A percentile compares a stretch with the other conserved stretches of the same genome.
These are phyloP conservation scores for Apis laboriosa DNA, from an alignment of 1,140 invertebrate genomes.

Conservation along the genomic window DNA sequence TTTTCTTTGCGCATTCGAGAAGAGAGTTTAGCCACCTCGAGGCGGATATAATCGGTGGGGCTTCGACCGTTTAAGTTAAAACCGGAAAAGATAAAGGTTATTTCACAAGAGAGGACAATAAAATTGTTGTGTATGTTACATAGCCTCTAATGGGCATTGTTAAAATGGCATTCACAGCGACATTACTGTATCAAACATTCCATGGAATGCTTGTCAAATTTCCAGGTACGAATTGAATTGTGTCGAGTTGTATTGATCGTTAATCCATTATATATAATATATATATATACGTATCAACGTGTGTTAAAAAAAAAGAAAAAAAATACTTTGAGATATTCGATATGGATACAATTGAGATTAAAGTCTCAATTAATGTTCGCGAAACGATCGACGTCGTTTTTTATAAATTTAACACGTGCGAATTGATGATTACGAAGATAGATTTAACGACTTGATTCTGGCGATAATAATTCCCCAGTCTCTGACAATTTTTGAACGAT, in stretches of 20 bases:
- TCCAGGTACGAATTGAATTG: no score
- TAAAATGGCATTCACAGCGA: background rate
- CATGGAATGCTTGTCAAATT: background rate
- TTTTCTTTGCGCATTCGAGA: background rate
- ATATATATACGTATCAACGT: no score
- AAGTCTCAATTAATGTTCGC: no score
- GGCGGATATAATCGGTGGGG: background rate
- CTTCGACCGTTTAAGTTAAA: background rate
- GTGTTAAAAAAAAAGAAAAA: no score
- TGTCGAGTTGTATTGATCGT: background rate
- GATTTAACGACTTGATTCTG: background rate
- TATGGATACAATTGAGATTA: no score
- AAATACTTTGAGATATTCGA: no score
- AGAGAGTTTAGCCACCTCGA: background rate
- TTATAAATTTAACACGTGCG: no score
- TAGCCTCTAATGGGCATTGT: conserved; percentile 1
- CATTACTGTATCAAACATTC: background rate
- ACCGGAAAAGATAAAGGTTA: background rate
- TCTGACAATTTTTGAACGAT: conserved; percentile 63
- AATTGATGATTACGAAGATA: background rate
- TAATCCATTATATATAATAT: background rate
- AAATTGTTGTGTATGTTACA: background rate
- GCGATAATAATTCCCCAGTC: conserved; percentile 20
- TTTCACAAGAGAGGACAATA: background rate
- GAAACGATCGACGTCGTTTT: no score